Evolutionary conservation across 1,140 invertebrate species (phyloP), one percentile per base, ranked within the genome.

Genomic region (Drosophila fuyamai): DNA sequence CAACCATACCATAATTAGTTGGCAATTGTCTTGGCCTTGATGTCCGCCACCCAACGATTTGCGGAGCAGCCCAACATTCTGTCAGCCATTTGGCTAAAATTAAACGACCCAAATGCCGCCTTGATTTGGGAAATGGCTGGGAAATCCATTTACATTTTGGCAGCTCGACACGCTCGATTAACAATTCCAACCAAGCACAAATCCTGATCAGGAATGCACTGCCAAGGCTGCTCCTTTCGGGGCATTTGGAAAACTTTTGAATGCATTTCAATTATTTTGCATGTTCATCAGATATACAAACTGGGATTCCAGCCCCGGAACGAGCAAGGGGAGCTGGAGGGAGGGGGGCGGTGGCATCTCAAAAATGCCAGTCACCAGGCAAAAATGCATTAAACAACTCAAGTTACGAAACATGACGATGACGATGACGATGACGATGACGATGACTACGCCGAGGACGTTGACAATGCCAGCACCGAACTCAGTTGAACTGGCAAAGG

Each of bases 361-460:
- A 66, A 68, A 68, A 68, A 54, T 66, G 65, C 65, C 65, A 68
- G 65, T 68, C 65, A 68, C 65, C 61, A 68, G 54, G 73, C 51
- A 75, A 75, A 65, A 76, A 53, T 74, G 72, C 72, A 75, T 75
- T 63, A 75, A 73, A 75, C 72, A 75, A 75, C 72, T 75, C 58
- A 74, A 75, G 72, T 75, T 75, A 62, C 72, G 72, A 75, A 75
- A 75, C 72, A 72, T 36, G 67, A 54, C 67, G 36, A 61, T 47
- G 72, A 12, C 13, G 36, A 48, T 50, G 55, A 29, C 27, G 38
- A 50, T 55, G 41, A 55, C 8, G 16, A 44, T 29, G 43, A 68
- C 53, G 29, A 60, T 13, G 18, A 58, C 46, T 43, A 44, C 27
- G 58, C n/a, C 44, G 46, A 44, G 54, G 60, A 50, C 65, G 23